Evolutionary conservation across 2,888 invertebrate genomes (phyloP).

Genomic region (Macaria liturata): DNA sequence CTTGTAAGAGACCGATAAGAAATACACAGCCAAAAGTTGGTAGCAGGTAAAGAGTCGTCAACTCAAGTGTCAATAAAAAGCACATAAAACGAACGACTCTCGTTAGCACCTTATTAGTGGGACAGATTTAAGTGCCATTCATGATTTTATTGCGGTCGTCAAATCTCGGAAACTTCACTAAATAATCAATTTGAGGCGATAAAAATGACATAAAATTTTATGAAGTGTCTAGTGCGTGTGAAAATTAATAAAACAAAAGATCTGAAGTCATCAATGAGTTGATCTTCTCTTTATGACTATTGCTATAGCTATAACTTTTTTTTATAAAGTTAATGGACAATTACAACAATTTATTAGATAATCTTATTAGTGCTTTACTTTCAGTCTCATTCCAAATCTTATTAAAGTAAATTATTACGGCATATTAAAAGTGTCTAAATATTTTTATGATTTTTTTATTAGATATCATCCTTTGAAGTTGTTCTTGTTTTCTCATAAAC

Average conservation of each 20-base stretch:
- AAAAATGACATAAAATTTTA: slow-evolving; percentile 49
- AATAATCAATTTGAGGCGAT: slow-evolving; percentile 53
- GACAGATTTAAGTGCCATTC: slow-evolving; percentile 70
- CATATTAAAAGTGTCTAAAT: too few species aligned
- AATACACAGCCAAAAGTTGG: slow-evolving; percentile 32
- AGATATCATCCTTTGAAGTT: too few species aligned
- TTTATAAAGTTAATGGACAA: slow-evolving; percentile 10
- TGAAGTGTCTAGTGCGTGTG: slow-evolving; percentile 28
- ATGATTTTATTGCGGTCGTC: slow-evolving; percentile 66
- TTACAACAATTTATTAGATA: slow-evolving; percentile 17
- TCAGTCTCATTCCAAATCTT: not conserved
- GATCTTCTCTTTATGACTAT: slow-evolving; percentile 17
- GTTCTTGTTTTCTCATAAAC: too few species aligned
- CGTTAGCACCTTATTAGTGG: slow-evolving; percentile 76
- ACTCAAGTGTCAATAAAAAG: slow-evolving; percentile 75
- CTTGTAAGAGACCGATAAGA: slow-evolving; percentile 70
- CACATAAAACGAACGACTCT: slow-evolving; percentile 77
- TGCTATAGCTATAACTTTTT: slow-evolving; percentile 3
- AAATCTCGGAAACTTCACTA: slow-evolving; percentile 53
- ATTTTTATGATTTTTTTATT: too few species aligned
- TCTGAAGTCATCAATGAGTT: slow-evolving; percentile 16
- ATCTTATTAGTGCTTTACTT: slow-evolving; percentile 5
- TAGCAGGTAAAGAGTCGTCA: slow-evolving; percentile 59
- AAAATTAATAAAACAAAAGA: slow-evolving; percentile 29
- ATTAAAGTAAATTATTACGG: too few species aligned